A percentile compares a stretch with the other conserved stretches of the same genome.
Evolutionary conservation across 2,797 vertebrate genomes (phyloP).

Genomic region (Rhinichthys osculus): DNA sequence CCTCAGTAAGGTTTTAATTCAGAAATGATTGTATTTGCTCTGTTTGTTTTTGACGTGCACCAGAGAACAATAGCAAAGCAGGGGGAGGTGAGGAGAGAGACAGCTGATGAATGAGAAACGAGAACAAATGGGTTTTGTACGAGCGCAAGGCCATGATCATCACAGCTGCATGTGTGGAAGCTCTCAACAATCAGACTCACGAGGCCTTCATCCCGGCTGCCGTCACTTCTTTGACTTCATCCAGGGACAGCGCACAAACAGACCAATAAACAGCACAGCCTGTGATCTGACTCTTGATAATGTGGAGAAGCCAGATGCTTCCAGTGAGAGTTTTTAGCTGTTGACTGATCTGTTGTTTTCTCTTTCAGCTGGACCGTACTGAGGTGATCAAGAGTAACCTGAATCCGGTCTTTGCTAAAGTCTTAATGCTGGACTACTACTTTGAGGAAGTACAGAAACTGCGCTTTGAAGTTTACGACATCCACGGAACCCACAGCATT

Average conservation of each 20-base stretch:
- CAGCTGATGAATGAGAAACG: constrained; percentile 40
- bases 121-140: constrained; percentile 27
- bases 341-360: constrained; percentile 17
- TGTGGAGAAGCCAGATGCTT: not conserved
- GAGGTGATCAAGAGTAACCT: constrained; percentile 97
- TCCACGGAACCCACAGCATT: constrained; percentile 86
- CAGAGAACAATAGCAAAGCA: constrained; percentile 30
- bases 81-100: constrained; percentile 23
- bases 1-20: constrained; percentile 26
- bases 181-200: constrained; percentile 61
- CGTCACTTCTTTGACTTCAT: constrained; percentile 52
- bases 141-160: constrained; percentile 28
- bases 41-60: constrained; percentile 33
- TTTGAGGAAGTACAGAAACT: constrained; percentile 97
- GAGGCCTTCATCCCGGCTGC: constrained; percentile 54
- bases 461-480: constrained; percentile 94
- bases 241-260: not conserved
- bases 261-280: not conserved
- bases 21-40: constrained; percentile 34
- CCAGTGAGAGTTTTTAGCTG: not conserved
- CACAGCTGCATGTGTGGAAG: constrained; percentile 57
- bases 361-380: constrained; percentile 88
- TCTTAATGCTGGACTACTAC: constrained; percentile 92
- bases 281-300: not conserved
- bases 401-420: constrained; percentile 92